These are phyloP conservation scores for Petrophora chlorosata DNA, from an alignment of 2,888 invertebrate genomes.

Conservation along the genomic window DNA sequence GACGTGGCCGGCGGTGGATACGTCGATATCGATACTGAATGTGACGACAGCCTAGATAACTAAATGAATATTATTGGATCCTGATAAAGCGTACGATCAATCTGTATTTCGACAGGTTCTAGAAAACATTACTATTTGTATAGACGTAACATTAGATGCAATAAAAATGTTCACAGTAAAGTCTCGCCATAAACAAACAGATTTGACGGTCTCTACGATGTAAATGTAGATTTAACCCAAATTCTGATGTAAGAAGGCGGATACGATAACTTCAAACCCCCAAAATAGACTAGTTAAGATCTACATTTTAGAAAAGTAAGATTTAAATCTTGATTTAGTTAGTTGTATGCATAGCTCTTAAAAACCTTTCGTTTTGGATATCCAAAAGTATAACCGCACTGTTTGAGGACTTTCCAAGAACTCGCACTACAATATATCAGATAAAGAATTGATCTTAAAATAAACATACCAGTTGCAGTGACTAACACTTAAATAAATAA, in stretches of 20 bases:
- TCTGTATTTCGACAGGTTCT: slow-evolving; percentile 21
- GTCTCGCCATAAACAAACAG: slow-evolving; percentile 15
- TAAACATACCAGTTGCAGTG: not conserved
- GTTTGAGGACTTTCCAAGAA: slow-evolving; percentile 2
- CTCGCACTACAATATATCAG: not conserved
- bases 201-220: slow-evolving; percentile 17
- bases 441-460: slow-evolving; percentile 1
- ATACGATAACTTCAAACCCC: slow-evolving; percentile 44
- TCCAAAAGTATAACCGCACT: not conserved
- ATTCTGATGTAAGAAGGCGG: slow-evolving; percentile 46
- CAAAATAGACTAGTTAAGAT: slow-evolving; percentile 32
- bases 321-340: not conserved
- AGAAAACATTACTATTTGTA: slow-evolving; percentile 9
- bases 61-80: slow-evolving; percentile 18
- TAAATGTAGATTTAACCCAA: slow-evolving; percentile 40
- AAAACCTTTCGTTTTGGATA: too few species aligned
- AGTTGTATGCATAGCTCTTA: too few species aligned
- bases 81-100: slow-evolving; percentile 23
- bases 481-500: not conserved
- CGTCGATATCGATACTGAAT: slow-evolving; percentile 26
- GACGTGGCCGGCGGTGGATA: slow-evolving; percentile 42
- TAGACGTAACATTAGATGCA: slow-evolving; percentile 11
- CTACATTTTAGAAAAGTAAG: not conserved
- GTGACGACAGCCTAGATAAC: slow-evolving; percentile 47
- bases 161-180: slow-evolving; percentile 16